Conservation (phyloP, 2,888 invertebrate species). For the Orchestes rusci region DNA sequence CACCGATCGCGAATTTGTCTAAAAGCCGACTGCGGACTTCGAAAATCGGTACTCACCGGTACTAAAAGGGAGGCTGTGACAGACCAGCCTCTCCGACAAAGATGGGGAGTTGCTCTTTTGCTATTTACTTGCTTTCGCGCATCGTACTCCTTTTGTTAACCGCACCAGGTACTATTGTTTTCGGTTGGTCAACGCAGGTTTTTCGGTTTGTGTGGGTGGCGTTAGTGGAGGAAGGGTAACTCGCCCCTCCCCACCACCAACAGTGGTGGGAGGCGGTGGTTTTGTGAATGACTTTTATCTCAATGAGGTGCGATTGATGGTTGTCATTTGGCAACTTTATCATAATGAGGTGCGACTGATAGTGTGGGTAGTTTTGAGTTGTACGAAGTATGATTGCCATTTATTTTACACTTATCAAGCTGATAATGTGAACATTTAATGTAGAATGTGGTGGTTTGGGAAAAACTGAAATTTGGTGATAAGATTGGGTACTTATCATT, state of each 20-base stretch:
- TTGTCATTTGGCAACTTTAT: too few species aligned
- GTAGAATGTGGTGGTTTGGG: too few species aligned
- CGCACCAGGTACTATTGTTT: conserved; percentile 17
- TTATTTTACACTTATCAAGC: too few species aligned
- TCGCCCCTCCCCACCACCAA: too few species aligned
- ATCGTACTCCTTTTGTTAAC: conserved; percentile 22
- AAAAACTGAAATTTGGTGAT: too few species aligned
- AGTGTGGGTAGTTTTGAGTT: too few species aligned
- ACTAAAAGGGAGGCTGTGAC: conserved; percentile 21
- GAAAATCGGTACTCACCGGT: too few species aligned
- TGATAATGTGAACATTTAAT: too few species aligned
- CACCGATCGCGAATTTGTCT: conserved; percentile 23
- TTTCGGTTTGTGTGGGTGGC: conserved; percentile 14
- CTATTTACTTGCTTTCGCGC: conserved; percentile 21
- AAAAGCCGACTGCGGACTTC: conserved; percentile 18
- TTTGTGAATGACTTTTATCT: conserved; percentile 1
- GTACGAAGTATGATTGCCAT: too few species aligned
- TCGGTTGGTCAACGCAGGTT: conserved; percentile 17
- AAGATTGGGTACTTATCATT: too few species aligned
- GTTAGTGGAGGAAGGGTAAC: conserved; percentile 13
- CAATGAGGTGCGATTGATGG: conserved; percentile 1
- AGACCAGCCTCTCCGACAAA: conserved; percentile 19
- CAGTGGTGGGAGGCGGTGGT: conserved; percentile 12
- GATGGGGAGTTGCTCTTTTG: conserved; percentile 17
- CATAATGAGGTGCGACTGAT: too few species aligned